phyloP scores from a whole-genome alignment of 1,140 invertebrate genomes.

The Lasioglossum baleicum region DNA sequence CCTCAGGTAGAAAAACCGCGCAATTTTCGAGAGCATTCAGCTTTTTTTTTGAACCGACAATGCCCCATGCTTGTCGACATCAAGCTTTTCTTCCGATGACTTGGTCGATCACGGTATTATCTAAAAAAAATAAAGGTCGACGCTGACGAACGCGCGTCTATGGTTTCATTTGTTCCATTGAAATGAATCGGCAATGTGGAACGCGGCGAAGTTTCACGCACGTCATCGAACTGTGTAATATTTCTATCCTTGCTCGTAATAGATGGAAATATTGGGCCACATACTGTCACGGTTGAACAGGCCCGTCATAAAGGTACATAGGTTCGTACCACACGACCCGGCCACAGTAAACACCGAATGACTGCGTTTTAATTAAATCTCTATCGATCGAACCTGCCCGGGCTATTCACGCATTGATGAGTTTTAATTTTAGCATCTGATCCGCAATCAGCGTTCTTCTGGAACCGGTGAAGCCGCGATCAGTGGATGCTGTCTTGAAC shows the following conservation, averaged over 20 bases:
- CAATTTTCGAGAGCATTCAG: no score
- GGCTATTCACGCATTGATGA: conserved; percentile 50
- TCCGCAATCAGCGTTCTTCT: background rate
- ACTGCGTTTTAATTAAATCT: conserved; percentile 63
- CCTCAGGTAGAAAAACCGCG: no score
- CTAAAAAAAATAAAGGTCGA: background rate
- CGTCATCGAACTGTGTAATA: conserved; percentile 10
- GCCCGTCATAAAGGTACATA: conserved; percentile 35
- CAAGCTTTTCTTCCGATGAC: no score
- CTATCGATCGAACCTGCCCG: conserved; percentile 46
- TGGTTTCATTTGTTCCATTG: background rate
- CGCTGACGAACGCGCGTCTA: background rate
- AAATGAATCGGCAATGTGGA: background rate
- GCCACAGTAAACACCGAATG: conserved; percentile 48
- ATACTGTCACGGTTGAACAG: conserved; percentile 43
- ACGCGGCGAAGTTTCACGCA: background rate
- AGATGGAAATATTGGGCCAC: conserved; percentile 49
- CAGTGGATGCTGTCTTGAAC: background rate
- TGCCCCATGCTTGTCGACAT: no score
- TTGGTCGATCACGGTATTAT: no score
- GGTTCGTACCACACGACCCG: conserved; percentile 25
- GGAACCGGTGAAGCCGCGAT: background rate
- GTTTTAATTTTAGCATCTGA: conserved; percentile 58
- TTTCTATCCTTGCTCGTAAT: conserved; percentile 53
- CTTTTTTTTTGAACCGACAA: no score